These are phyloP conservation scores for Apistogramma diplotaenia DNA, from an alignment of 2,113 vertebrate species.

Conservation along the genomic window DNA sequence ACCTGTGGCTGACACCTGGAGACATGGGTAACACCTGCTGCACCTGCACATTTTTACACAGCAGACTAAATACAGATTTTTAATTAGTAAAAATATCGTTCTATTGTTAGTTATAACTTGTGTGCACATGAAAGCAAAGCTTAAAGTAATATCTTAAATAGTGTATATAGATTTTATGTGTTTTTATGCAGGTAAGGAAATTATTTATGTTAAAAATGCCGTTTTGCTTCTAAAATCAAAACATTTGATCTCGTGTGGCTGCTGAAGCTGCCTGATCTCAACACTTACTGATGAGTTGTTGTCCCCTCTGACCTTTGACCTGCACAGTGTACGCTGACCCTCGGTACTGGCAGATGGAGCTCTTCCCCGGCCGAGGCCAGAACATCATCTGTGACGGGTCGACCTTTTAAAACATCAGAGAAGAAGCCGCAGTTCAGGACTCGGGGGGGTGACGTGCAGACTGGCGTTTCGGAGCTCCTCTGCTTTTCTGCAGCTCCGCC, in stretches of 20 bases:
- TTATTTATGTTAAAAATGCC: not conserved
- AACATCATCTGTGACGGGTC: slow-evolving; percentile 78
- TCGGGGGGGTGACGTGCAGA: not conserved
- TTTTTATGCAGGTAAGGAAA: too few relatives aligned
- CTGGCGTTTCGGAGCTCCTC: not conserved
- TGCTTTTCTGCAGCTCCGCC: slow-evolving; percentile 16
- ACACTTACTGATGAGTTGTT: not conserved
- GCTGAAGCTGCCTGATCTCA: not conserved
- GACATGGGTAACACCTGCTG: slow-evolving; percentile 69
- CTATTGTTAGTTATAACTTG: not conserved
- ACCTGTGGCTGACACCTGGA: slow-evolving; percentile 75
- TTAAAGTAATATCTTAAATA: not conserved
- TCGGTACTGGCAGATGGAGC: slow-evolving; percentile 78
- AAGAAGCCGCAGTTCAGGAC: not conserved
- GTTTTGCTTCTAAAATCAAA: not conserved
- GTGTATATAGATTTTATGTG: too few relatives aligned
- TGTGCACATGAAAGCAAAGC: not conserved
- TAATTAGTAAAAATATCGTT: not conserved
- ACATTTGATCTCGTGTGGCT: not conserved
- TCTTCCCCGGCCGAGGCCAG: slow-evolving; percentile 74
- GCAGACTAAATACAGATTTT: not conserved
- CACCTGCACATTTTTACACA: not conserved
- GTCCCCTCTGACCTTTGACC: not conserved
- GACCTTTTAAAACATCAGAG: slow-evolving; percentile 41
- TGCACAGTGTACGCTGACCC: slow-evolving; percentile 75